Base-by-base conservation (phyloP, 2,797 vertebrate genomes). In the Bradypus variegatus region DNA sequence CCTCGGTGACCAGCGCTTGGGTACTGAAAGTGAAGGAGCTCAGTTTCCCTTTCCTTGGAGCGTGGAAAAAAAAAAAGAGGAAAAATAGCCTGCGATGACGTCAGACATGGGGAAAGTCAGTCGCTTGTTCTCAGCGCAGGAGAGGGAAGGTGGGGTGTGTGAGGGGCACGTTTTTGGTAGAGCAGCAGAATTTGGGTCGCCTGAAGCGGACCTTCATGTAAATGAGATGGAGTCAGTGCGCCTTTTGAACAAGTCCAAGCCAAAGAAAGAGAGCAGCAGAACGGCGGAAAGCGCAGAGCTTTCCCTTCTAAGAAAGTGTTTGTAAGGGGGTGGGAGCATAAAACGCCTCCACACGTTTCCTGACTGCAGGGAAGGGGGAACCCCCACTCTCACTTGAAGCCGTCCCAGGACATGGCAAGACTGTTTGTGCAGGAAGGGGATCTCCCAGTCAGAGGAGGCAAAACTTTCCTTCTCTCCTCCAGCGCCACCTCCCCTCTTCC, bases 321-420 rank as follows among this genome's bases (percentile, higher is more conserved):
- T 89, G 81, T n/a, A 15, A 75, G 48, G 75, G 87, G 88, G 87
- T 83, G 77, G 93, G 55, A 72, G 91, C 82, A 55, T 78, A 62
- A 65, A 86, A 15, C 73, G 95, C 94, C 96, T 91, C 95, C 33
- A 18, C 93, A 81, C 50, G 91, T 87, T 91, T 81, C 90, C 70
- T 90, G 80, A 80, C 83, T 89, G 91, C 92, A 89, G 94, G 45
- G 23, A 94, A 93, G 93, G 93, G 96, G 97, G 97, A 97, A 97
- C 96, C 96, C 97, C 97, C 95, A n/a, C 94, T 96, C 95, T 94
- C 91, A 80, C 95, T 97, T 95, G 92, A 96, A 97, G 96, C 92
- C 76, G 88, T 95, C 97, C 93, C 94, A 96, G 95, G 96, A 96
- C 95, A 93, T 38, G 95, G 95, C 97, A 96, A 96, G 94, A 94